These are phyloP conservation scores for Platalea minor DNA, from an alignment of 2,797 vertebrate genomes.

Conservation along the genomic window DNA sequence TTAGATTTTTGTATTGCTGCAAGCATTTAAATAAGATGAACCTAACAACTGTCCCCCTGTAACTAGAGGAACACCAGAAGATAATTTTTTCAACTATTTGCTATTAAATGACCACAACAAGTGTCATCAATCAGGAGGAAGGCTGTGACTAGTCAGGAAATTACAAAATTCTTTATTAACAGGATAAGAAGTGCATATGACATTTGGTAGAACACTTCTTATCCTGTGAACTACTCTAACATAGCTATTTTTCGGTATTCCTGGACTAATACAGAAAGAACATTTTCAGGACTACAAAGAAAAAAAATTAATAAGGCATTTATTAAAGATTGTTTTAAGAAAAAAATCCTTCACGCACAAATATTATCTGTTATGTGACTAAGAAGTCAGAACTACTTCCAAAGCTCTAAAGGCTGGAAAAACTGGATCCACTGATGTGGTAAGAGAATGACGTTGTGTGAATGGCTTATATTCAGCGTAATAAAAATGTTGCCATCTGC, in stretches of 20 bases:
- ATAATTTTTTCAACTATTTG: not conserved
- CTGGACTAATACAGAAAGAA: not conserved
- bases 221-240: not conserved
- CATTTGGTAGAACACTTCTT: not conserved
- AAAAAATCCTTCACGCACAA: not conserved
- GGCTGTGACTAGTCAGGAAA: not conserved
- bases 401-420: not conserved
- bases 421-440: not conserved
- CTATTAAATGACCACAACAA: not conserved
- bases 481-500: not conserved
- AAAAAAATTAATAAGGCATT: not conserved
- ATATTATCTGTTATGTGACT: not conserved
- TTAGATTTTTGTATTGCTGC: not conserved
- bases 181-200: not conserved
- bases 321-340: not conserved
- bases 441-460: not conserved
- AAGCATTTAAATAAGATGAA: not conserved
- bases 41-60: not conserved
- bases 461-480: not conserved
- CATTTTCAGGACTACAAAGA: not conserved
- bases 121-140: not conserved
- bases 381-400: not conserved
- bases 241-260: not conserved
- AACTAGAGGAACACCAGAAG: not conserved
- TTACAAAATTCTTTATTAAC: not conserved